Percentiles rank a stretch among this genome's conserved stretches.
Conservation (phyloP, 2,797 vertebrate species). For the Lemur catta region DNA sequence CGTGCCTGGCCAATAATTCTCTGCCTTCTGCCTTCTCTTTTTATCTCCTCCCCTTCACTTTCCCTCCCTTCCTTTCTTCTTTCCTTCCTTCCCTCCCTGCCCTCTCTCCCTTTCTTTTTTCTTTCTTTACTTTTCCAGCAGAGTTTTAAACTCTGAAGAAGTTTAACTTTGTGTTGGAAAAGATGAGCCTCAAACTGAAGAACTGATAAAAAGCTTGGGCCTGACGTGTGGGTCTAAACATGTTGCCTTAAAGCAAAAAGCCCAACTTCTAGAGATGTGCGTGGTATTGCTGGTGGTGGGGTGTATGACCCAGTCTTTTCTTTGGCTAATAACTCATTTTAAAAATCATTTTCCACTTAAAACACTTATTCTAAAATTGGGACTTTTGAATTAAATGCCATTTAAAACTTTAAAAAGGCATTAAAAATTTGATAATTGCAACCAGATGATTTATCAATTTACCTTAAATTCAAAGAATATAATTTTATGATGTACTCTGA, state of each 20-base stretch:
- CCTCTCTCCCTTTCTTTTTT: neutral
- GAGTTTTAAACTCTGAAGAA: slow-evolving; percentile 13
- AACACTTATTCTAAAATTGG: neutral
- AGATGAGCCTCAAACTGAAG: neutral
- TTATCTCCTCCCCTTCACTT: too few relatives aligned
- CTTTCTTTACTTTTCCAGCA: neutral
- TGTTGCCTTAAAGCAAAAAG: neutral
- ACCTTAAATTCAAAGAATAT: neutral
- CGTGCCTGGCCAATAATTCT: neutral
- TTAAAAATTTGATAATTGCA: neutral
- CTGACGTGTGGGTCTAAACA: neutral
- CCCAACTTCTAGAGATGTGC: neutral
- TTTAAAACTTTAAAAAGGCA: neutral
- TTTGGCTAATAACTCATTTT: neutral
- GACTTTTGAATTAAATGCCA: neutral
- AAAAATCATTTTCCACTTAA: neutral
- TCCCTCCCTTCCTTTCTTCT: too few relatives aligned
- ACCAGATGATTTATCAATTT: neutral
- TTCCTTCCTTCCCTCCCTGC: neutral
- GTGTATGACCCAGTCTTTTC: neutral
- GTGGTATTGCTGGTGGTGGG: fast-evolving
- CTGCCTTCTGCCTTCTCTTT: neutral
- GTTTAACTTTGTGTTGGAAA: neutral
- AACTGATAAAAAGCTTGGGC: neutral
- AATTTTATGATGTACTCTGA: neutral